Percentiles rank a stretch among this genome's conserved stretches.
phyloP scores from a whole-genome alignment of 2,888 invertebrate genomes.

The Leptopilina myrica region DNA sequence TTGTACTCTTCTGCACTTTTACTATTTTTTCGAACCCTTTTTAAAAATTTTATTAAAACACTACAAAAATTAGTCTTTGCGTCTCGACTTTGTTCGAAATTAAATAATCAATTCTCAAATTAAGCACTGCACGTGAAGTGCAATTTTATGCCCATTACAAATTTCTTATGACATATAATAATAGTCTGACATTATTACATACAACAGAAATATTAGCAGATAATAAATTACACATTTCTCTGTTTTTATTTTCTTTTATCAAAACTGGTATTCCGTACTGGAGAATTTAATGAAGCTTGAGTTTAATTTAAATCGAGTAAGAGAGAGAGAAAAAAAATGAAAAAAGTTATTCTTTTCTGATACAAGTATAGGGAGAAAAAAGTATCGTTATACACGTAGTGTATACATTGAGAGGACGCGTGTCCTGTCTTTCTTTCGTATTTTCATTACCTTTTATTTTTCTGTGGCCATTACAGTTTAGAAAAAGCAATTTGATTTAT shows the following conservation, averaged over 20 bases:
- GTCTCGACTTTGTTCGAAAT: no score
- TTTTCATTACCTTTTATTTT: constrained; percentile 74
- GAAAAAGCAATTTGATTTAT: constrained; percentile 74
- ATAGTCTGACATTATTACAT: no score
- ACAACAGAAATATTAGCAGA: no score
- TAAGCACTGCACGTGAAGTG: no score
- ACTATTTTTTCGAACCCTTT: no score
- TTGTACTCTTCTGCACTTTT: no score
- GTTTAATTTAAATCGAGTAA: background rate
- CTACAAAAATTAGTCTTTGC: no score
- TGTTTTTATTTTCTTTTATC: background rate
- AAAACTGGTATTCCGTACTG: background rate
- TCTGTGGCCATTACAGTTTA: constrained; percentile 59
- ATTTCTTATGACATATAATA: background rate
- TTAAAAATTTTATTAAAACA: no score
- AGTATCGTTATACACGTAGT: constrained; percentile 48
- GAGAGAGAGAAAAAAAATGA: background rate
- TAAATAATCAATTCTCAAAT: no score
- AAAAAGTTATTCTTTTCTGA: background rate
- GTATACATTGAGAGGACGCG: constrained; percentile 61
- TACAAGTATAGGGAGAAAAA: constrained; percentile 47
- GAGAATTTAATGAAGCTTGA: constrained; percentile 34
- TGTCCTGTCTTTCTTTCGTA: constrained; percentile 68
- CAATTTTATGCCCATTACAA: background rate
- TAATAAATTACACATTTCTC: constrained; percentile 5